These are phyloP conservation scores for Xylota sylvarum DNA, from an alignment of 2,888 invertebrate genomes.

Conservation along the genomic window DNA sequence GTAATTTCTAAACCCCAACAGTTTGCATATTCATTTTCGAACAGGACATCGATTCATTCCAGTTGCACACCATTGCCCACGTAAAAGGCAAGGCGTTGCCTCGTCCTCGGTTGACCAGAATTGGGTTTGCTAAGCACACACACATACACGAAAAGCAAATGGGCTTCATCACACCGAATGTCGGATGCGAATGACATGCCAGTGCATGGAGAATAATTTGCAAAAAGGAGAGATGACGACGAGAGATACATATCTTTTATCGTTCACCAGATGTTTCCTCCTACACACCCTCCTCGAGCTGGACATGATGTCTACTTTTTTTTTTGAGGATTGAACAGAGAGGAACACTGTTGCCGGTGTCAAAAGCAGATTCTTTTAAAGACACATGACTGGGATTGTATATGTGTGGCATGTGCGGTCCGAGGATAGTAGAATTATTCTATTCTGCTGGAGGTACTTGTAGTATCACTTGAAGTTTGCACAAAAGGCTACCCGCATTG, in stretches of 20 bases:
- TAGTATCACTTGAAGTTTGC: conserved; percentile 39
- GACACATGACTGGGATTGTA: conserved; percentile 45
- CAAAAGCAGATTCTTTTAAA: conserved; percentile 60
- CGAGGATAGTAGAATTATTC: conserved; percentile 8
- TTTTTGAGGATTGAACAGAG: conserved; percentile 5
- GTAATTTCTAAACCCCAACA: background rate
- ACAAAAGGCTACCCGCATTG: conserved; percentile 52
- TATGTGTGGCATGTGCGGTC: conserved; percentile 20
- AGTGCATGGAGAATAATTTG: conserved; percentile 46
- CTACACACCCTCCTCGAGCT: background rate
- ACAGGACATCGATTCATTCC: background rate
- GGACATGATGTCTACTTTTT: conserved; percentile 45
- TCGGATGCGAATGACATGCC: conserved; percentile 51
- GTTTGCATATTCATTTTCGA: conserved; percentile 15
- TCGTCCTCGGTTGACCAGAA: conserved; percentile 3
- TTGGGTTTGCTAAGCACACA: background rate
- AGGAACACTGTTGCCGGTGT: conserved; percentile 59
- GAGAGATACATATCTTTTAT: conserved; percentile 46
- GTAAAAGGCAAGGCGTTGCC: background rate
- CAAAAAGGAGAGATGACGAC: conserved; percentile 46
- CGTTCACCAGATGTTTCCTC: conserved; percentile 25
- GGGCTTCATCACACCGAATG: conserved; percentile 23
- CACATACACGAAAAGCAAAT: background rate
- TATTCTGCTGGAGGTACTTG: conserved; percentile 32
- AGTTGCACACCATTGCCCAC: background rate